Conservation (phyloP, 1,140 invertebrate genomes). For the Diachasmimorpha longicaudata region DNA sequence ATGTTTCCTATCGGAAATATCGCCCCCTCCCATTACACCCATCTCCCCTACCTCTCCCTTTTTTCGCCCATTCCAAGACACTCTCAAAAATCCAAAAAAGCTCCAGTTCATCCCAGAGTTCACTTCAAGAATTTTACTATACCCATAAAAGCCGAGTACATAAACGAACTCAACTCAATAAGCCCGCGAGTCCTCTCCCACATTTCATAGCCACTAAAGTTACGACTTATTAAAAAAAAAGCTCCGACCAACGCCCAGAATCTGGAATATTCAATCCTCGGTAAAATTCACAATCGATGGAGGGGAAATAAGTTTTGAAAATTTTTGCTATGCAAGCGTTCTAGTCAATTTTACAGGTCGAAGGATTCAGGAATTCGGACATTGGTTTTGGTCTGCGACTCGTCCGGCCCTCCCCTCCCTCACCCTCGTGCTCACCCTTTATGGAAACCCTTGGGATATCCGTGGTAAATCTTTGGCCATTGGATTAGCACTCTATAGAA, state of each 20-base stretch:
- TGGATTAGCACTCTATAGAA: conserved; percentile 39
- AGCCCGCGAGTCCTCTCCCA: conserved; percentile 33
- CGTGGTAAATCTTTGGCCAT: conserved; percentile 22
- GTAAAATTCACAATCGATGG: neutral
- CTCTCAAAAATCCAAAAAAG: conserved; percentile 22
- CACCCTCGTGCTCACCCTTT: neutral
- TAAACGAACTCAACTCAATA: conserved; percentile 61
- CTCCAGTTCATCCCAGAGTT: neutral
- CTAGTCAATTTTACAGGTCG: neutral
- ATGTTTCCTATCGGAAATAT: neutral
- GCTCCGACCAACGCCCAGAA: neutral
- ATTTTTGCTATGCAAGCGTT: neutral
- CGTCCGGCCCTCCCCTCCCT: neutral
- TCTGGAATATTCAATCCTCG: neutral
- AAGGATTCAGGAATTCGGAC: neutral
- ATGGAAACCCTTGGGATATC: neutral
- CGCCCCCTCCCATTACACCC: neutral
- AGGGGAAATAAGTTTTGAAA: neutral
- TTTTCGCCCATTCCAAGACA: neutral
- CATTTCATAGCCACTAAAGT: conserved; percentile 54
- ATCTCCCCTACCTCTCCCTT: neutral
- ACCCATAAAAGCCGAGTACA: conserved; percentile 56
- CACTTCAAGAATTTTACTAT: conserved; percentile 50
- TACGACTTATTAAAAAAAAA: conserved; percentile 54
- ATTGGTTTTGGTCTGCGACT: neutral